phyloP scores from a whole-genome alignment of 37 sponge, comb jelly and placozoan genomes.

The Axinella damicornis region DNA sequence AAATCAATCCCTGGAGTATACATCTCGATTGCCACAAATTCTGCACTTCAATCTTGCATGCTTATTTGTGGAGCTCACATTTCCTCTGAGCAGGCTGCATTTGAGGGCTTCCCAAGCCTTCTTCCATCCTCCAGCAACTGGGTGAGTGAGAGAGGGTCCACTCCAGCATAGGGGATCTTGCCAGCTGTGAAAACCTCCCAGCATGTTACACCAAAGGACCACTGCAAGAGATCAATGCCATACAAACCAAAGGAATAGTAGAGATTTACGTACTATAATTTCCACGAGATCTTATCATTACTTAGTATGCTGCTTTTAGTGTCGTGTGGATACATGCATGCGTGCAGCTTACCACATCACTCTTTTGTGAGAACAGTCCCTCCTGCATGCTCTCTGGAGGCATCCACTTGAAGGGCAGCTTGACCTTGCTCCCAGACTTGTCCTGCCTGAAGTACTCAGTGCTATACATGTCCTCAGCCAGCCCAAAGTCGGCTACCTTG shows the following conservation, averaged over 20 bases:
- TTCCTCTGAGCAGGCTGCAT: conserved; percentile 20
- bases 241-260: neutral
- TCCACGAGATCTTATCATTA: too few species aligned
- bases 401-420: conserved; percentile 5
- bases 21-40: too few species aligned
- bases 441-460: neutral
- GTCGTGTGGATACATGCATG: too few species aligned
- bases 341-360: conserved; percentile 1
- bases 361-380: neutral
- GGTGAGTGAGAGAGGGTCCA: neutral
- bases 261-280: neutral
- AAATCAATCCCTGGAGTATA: neutral
- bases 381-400: conserved; percentile 5
- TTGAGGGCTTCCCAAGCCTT: conserved; percentile 6
- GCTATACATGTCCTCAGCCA: neutral
- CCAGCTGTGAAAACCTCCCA: conserved; percentile 32
- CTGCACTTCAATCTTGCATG: too few species aligned
- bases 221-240: too few species aligned
- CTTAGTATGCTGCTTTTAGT: too few species aligned
- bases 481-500: conserved; percentile 1
- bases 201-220: too few species aligned
- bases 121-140: conserved; percentile 15
- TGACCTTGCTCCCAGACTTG: neutral
- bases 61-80: conserved; percentile 1
- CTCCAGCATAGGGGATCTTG: conserved; percentile 14